Percentiles rank a stretch among this genome's conserved stretches.
Conservation (phyloP, 2,797 vertebrate genomes). For the Crocidura indochinensis region DNA sequence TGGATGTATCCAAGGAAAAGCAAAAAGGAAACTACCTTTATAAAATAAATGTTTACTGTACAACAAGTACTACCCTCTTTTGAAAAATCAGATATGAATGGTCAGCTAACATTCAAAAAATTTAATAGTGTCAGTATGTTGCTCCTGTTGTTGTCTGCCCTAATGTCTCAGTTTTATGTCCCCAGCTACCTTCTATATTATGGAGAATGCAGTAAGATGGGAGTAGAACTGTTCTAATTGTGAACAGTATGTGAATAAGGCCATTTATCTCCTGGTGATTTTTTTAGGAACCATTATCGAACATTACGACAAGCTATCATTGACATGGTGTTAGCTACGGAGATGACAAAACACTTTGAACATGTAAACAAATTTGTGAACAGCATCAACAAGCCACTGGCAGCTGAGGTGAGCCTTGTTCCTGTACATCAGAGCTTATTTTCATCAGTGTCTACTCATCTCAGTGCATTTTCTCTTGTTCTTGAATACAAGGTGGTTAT, state of each 20-base stretch:
- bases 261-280: slow-evolving; percentile 63
- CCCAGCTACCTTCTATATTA: not conserved
- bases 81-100: not conserved
- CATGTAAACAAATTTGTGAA: slow-evolving; percentile 94
- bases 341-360: slow-evolving; percentile 94
- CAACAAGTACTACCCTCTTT: not conserved
- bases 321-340: slow-evolving; percentile 93
- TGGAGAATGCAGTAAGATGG: not conserved
- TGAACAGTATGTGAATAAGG: slow-evolving; percentile 2
- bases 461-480: not conserved
- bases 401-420: slow-evolving; percentile 88
- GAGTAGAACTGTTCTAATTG: not conserved
- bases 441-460: not conserved
- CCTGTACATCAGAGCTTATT: not conserved
- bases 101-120: not conserved
- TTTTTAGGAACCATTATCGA: slow-evolving; percentile 91
- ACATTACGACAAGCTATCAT: slow-evolving; percentile 92
- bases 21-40: not conserved
- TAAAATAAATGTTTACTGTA: not conserved
- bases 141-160: not conserved
- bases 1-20: not conserved
- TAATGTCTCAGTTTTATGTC: not conserved
- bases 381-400: slow-evolving; percentile 92
- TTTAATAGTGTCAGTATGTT: not conserved
- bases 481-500: not conserved